A percentile compares a stretch with the other conserved stretches of the same genome.
Conservation (phyloP, 1,140 invertebrate species). For the Akabosia matsudoensis region DNA sequence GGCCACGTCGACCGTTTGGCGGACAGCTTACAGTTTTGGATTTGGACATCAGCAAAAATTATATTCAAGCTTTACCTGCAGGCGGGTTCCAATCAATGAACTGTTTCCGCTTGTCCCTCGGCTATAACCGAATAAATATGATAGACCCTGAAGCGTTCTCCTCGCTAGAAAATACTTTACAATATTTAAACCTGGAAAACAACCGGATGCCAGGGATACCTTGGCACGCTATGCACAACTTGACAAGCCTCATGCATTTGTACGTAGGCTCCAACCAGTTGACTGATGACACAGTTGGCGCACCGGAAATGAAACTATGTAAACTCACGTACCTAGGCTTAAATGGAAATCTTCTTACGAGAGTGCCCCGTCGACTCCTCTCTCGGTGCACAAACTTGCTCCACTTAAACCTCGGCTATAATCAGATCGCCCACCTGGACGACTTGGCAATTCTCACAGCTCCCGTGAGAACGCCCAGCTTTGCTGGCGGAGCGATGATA, state of each 20-base stretch:
- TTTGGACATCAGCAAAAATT: slow-evolving; percentile 46
- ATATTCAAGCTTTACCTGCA: slow-evolving; percentile 42
- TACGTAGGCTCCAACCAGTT: slow-evolving; percentile 44
- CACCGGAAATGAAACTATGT: slow-evolving; percentile 40
- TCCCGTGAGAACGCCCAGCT: slow-evolving; percentile 18
- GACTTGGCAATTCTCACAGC: slow-evolving; percentile 40
- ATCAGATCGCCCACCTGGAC: slow-evolving; percentile 45
- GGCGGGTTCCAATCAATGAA: slow-evolving; percentile 45
- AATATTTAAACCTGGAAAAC: slow-evolving; percentile 47
- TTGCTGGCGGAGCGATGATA: slow-evolving; percentile 21
- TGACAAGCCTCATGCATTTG: slow-evolving; percentile 46
- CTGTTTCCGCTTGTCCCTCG: slow-evolving; percentile 45
- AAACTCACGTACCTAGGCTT: slow-evolving; percentile 46
- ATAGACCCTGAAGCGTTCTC: slow-evolving; percentile 43
- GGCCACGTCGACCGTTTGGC: slow-evolving; percentile 41
- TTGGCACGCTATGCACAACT: slow-evolving; percentile 40
- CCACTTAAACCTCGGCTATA: slow-evolving; percentile 36
- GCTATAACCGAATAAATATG: slow-evolving; percentile 42
- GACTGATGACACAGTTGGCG: slow-evolving; percentile 36
- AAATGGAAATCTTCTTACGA: slow-evolving; percentile 44
- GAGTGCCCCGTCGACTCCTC: slow-evolving; percentile 38
- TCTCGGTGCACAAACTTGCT: neutral
- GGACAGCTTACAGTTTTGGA: slow-evolving; percentile 46
- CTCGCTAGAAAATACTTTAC: slow-evolving; percentile 37
- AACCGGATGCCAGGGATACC: slow-evolving; percentile 41